Base-by-base conservation (phyloP, 2,113 vertebrate species). In the Chloroceryle aenea region DNA sequence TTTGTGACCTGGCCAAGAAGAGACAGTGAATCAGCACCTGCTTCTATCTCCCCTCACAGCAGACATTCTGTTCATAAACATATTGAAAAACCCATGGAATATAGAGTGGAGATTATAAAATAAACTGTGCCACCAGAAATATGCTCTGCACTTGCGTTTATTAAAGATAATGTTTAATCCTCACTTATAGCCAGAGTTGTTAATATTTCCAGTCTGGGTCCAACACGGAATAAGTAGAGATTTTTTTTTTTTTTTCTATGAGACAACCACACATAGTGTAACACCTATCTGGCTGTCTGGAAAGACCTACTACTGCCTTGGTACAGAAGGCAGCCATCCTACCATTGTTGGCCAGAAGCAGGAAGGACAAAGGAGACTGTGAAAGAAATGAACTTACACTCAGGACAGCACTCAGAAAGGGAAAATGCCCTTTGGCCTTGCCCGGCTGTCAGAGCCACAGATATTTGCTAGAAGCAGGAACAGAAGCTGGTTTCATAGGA, bases 1-100 rank as follows among this genome's bases (percentile, higher is more conserved):
- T 98, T 98, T 83, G 96, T 98, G 71, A 99, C 98, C 98, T 99
- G 87, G 91, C 83, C 91, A 82, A 97, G 56, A 98, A 75, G 76
- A 91, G 79, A 94, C 81, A 92, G 80, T 80, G 40, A 95, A 84
- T 72, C 79, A 89, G 25, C 64, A 97, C 91, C 97, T 87, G 98
- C 97, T 98, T 98, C 98, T 27, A 97, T 93, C 76, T 98, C 97
- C 53, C 96, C 93, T 94, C 38, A 26, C 90, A 96, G 95, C 4
- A 95, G 56, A 94, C 87, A 88, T 38, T 80, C 72, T 61, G 62
- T 27, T 92, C 69, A 79, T 66, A 89, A 79, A 81, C 84, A 85
- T 36, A 68, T 0, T 82, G 77, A 72, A 92, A 97, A 93, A 71
- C 12, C 58, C 43, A 62, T 53, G 53, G n/a, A 92, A 86, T 69